Base-by-base conservation (phyloP, 2,888 invertebrate species). In the Lycia hirtaria region DNA sequence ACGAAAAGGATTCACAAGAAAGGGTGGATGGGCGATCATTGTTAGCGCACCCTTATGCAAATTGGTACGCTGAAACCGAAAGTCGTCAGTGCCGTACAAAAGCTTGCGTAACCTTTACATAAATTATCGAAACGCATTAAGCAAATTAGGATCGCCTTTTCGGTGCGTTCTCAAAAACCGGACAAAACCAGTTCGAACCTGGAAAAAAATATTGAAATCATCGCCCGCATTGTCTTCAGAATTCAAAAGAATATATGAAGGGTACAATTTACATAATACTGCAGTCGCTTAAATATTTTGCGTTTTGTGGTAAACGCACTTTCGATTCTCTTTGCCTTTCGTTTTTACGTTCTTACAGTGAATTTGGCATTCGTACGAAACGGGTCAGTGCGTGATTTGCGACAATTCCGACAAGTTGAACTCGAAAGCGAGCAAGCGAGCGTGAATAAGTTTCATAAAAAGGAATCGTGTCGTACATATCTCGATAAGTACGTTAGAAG, bases 31-130 rank as follows among this genome's bases (percentile, higher is more conserved):
- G 76, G 78, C 80, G 71, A 71, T 80, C 69, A 83, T 90, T 91
- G 87, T 89, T 62, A 64, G 50, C 67, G 68, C 70, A 75, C 83
- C 87, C 87, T 89, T 90, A 92, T 92, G 91, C 86, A 88, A 90
- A 92, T 90, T 70, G 84, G 79, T 90, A 85, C 85, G 68, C 87
- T 91, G 90, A 92, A 90, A 91, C 87, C 83, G 89, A 92, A 86
- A 91, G 91, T 88, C 83, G 89, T 91, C 86, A 91, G 91, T 88
- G 81, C 77, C 52, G 41, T 20, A 87, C 86, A 88, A 88, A 77
- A 74, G 77, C 61, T 62, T 86, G 79, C 83, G 80, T 81, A 88
- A 88, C 81, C 81, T 86, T 76, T 82, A 78, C 88, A 88, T 88
- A 90, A 88, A 91, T 91, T 85, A 82, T 84, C 85, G 84, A 87